Base-by-base conservation (phyloP, 2,888 invertebrate species). In the Cistogaster globosa region DNA sequence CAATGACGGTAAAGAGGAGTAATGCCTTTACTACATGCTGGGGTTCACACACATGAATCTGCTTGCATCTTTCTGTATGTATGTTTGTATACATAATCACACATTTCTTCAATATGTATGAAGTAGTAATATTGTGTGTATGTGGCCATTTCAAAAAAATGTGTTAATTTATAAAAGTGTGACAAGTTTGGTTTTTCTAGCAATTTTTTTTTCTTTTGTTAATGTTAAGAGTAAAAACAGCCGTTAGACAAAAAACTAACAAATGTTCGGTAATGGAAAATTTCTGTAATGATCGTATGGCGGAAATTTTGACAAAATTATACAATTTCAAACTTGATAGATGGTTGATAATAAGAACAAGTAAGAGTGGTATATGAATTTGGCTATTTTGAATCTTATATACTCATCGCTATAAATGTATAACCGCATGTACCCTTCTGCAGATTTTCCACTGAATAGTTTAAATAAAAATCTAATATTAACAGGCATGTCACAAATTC, bases 91-190 rank as follows among this genome's bases (percentile, higher is more conserved):
- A 4, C 26, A 26, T 26, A 26, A 26, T 26, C 2, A 4, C 26
- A 26, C 26, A 26, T 26, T 26, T 26, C 26, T 4, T 0, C n/a
- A 26, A 9, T 20, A 55, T 6, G 14, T 62, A 57, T 57, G 12
- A 1, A 12, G 1, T 12, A 2, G 42, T 42, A 4, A 12, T 11
- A 42, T 12, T 42, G 12, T 42, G 32, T 58, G 20, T 53, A 14
- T 4, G 1, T n/a, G 51, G 5, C 2, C 6, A n/a, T 9, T 38
- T 36, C 8, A 58, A 20, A n/a, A 45, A 16, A 60, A 32, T 71
- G 62, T 72, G 62, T 14, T 51, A 53, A 22, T 7, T 72, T 53
- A 62, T 80, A 51, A 57, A 63, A 57, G 48, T 65, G 74, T 42
- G 38, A 74, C 63, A 63, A 53, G 53, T 62, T 63, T 53, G 51